These are phyloP conservation scores for Noctilio leporinus DNA, from an alignment of 2,113 vertebrate genomes.

Conservation along the genomic window DNA sequence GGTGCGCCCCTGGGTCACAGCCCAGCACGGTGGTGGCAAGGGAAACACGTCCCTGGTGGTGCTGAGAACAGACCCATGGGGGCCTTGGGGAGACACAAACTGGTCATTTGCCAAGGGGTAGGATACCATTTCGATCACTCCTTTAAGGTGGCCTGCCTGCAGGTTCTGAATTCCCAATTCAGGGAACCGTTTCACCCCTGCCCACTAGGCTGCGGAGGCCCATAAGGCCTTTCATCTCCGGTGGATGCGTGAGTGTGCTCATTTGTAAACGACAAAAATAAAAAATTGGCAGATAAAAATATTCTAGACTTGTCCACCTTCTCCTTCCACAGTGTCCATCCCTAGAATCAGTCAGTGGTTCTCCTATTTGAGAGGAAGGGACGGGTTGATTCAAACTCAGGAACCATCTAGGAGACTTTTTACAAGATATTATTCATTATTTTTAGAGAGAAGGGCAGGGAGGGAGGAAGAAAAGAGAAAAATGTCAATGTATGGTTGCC, in stretches of 20 bases:
- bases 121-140: background rate
- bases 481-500: too few species aligned
- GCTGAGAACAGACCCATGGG: rapidly evolving
- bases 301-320: background rate
- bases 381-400: background rate
- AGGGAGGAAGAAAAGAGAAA: too few species aligned
- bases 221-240: rapidly evolving
- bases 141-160: background rate
- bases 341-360: background rate
- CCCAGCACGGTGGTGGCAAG: rapidly evolving
- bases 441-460: too few species aligned
- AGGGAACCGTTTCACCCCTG: background rate
- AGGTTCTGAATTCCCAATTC: background rate
- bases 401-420: too few species aligned
- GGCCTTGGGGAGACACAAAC: background rate
- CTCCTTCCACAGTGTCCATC: background rate
- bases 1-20: background rate
- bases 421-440: too few species aligned
- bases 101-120: rapidly evolving
- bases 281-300: background rate
- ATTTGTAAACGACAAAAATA: background rate
- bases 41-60: rapidly evolving
- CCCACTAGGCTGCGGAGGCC: rapidly evolving
- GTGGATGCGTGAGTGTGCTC: background rate
- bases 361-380: background rate